Percentiles rank a stretch among this genome's conserved stretches.
Evolutionary conservation across 2,888 invertebrate species (phyloP).

Genomic region (Mechanitis mazaeus): DNA sequence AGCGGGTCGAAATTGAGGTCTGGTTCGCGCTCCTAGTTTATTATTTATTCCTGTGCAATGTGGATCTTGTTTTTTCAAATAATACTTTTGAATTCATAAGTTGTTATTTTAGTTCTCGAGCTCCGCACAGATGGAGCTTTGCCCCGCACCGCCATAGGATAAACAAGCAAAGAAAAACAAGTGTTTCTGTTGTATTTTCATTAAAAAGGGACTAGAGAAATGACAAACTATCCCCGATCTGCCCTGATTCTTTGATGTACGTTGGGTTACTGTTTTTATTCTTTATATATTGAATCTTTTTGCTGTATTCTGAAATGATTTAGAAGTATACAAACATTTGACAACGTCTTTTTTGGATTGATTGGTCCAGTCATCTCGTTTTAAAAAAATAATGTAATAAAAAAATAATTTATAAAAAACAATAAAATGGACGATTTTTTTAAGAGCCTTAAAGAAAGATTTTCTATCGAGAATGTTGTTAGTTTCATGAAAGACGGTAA

Average conservation of each 20-base stretch:
- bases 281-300: slow-evolving; percentile 3
- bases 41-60: too few relatives aligned
- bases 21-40: too few relatives aligned
- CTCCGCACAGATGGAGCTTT: background rate
- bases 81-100: too few relatives aligned
- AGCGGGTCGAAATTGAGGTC: too few relatives aligned
- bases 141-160: slow-evolving; percentile 12
- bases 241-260: slow-evolving; percentile 12
- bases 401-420: background rate
- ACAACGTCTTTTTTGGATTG: background rate
- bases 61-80: too few relatives aligned
- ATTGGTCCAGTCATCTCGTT: background rate
- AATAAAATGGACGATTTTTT: slow-evolving; percentile 52
- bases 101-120: too few relatives aligned
- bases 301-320: background rate
- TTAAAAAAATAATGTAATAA: background rate
- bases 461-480: slow-evolving; percentile 41
- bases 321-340: slow-evolving; percentile 4
- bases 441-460: slow-evolving; percentile 44
- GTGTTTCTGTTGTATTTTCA: slow-evolving; percentile 46
- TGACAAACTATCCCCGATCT: slow-evolving; percentile 21
- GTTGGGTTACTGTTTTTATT: slow-evolving; percentile 17
- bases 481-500: slow-evolving; percentile 43
- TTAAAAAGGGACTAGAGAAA: slow-evolving; percentile 42
- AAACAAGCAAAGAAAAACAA: slow-evolving; percentile 34